Evolutionary conservation across 2,888 invertebrate genomes (phyloP).

Genomic region (Clivina fossor): DNA sequence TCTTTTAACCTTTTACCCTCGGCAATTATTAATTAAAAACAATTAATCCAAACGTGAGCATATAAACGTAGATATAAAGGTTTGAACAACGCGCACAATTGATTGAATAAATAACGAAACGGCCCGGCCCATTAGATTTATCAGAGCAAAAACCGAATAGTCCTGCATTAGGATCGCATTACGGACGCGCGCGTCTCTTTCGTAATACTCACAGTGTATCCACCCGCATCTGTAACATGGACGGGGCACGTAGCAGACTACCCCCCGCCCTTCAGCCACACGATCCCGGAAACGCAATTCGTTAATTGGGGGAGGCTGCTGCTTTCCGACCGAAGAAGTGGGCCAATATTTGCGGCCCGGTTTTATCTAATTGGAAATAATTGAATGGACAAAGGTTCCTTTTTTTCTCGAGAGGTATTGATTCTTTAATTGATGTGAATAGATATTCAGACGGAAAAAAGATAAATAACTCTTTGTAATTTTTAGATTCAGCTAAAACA

Average conservation of each 20-base stretch:
- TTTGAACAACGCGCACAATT: background rate
- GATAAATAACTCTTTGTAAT: too few species aligned
- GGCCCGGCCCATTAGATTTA: constrained; percentile 27
- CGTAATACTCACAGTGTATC: constrained; percentile 23
- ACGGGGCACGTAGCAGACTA: too few species aligned
- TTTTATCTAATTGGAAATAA: constrained; percentile 32
- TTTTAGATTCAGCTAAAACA: too few species aligned
- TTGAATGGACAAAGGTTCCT: too few species aligned
- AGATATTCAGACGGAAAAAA: too few species aligned
- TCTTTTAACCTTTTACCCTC: too few species aligned
- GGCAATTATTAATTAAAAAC: too few species aligned
- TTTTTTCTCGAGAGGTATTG: too few species aligned
- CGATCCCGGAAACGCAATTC: constrained; percentile 34
- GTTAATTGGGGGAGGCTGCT: constrained; percentile 28
- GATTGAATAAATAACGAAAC: background rate
- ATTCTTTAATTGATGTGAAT: too few species aligned
- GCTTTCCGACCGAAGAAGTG: constrained; percentile 30
- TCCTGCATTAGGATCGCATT: constrained; percentile 30
- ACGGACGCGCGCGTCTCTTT: constrained; percentile 3
- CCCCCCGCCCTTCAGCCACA: too few species aligned
- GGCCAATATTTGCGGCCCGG: constrained; percentile 30
- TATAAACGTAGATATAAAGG: background rate
- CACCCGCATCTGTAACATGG: too few species aligned
- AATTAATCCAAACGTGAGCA: too few species aligned
- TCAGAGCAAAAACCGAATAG: constrained; percentile 26